Evolutionary conservation across 92 coral and sea anemone species (phyloP).

Genomic region (Umimayanthus kanabou): DNA sequence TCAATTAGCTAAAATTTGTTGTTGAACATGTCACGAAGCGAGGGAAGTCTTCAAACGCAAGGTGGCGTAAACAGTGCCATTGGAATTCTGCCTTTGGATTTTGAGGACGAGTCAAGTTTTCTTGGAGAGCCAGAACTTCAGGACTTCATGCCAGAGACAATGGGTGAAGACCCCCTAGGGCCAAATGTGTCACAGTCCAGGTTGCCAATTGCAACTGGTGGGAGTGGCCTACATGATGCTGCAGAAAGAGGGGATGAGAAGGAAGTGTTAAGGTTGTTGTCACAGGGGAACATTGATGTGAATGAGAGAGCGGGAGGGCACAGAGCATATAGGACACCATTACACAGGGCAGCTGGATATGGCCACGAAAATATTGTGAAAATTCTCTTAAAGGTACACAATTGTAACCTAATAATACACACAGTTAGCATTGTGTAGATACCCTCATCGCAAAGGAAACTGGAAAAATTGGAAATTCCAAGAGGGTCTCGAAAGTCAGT

Average conservation of each 20-base stretch:
- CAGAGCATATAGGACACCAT: slow-evolving; percentile 85
- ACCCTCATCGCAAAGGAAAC: too few species aligned
- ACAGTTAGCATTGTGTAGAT: too few species aligned
- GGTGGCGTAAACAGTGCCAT: neutral
- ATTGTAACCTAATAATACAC: too few species aligned
- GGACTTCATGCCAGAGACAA: slow-evolving; percentile 10
- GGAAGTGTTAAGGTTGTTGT: slow-evolving; percentile 59
- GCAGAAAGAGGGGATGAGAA: slow-evolving; percentile 81
- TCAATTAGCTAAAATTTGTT: neutral
- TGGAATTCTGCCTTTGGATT: slow-evolving; percentile 12
- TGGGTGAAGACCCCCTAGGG: neutral
- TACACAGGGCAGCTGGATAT: slow-evolving; percentile 92
- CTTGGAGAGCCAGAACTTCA: slow-evolving; percentile 30
- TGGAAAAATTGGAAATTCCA: too few species aligned
- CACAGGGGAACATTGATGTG: slow-evolving; percentile 61
- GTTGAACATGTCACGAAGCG: slow-evolving; percentile 17
- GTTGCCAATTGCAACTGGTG: slow-evolving; percentile 23
- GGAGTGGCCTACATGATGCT: slow-evolving; percentile 71
- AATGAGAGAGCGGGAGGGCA: slow-evolving; percentile 86
- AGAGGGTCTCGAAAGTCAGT: too few species aligned
- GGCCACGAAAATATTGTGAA: slow-evolving; percentile 80
- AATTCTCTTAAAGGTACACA: slow-evolving; percentile 72
- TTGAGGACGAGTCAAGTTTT: slow-evolving; percentile 30
- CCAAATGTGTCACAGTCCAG: neutral
- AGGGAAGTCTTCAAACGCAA: slow-evolving; percentile 16